Percentiles rank a stretch among this genome's conserved stretches.
Evolutionary conservation across 2,797 vertebrate species (phyloP).

Genomic region (Toxotes lorentzi): DNA sequence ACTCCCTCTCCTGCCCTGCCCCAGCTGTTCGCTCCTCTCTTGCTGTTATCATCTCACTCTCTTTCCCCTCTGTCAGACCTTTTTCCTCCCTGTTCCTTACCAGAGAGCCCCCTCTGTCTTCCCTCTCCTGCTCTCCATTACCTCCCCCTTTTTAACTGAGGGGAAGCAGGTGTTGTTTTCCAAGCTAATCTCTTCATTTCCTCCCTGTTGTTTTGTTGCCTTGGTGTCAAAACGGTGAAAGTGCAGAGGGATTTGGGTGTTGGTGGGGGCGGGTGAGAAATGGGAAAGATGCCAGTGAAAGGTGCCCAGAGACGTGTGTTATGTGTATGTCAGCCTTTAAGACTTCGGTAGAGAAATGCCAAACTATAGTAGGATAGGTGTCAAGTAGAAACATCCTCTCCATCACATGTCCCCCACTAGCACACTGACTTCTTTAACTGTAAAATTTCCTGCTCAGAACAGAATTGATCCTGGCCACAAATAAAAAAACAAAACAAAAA

Average conservation of each 20-base stretch:
- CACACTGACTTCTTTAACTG: too few species aligned
- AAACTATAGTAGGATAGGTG: too few species aligned
- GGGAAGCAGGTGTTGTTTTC: constrained; percentile 70
- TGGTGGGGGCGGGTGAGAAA: constrained; percentile 30
- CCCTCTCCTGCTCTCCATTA: constrained; percentile 14
- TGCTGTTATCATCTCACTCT: not conserved
- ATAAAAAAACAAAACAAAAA: too few species aligned
- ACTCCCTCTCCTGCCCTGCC: constrained; percentile 12
- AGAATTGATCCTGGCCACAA: too few species aligned
- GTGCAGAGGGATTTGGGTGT: constrained; percentile 27
- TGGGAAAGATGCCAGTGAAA: constrained; percentile 24
- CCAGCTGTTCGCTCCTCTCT: constrained; percentile 31
- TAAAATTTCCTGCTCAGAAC: too few species aligned
- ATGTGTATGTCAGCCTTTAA: too few species aligned
- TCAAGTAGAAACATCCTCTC: too few species aligned
- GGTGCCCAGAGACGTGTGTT: not conserved
- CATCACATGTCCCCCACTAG: too few species aligned
- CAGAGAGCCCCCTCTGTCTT: not conserved
- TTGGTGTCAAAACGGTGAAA: constrained; percentile 45
- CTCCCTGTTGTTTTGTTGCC: constrained; percentile 59
- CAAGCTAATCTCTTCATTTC: constrained; percentile 57
- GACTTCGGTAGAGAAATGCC: too few species aligned
- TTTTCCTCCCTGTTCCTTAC: constrained; percentile 1
- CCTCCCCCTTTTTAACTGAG: constrained; percentile 34
- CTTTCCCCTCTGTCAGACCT: constrained; percentile 10